Conservation (phyloP, 2,113 vertebrate genomes). For the Nestor notabilis region DNA sequence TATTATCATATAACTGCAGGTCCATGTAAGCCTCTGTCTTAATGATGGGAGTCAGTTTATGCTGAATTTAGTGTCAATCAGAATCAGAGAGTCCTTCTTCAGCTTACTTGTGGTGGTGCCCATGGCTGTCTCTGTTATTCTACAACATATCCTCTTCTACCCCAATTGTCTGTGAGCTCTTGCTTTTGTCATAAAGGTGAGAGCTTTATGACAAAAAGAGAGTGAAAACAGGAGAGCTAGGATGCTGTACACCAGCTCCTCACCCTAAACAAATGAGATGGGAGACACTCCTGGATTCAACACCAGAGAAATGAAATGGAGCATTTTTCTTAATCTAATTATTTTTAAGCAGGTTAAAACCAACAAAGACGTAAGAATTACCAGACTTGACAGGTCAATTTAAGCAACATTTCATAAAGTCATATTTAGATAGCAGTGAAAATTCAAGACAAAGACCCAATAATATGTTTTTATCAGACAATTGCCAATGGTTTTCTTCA, state of each 20-base stretch:
- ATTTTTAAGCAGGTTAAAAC: not conserved
- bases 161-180: fast-evolving
- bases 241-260: not conserved
- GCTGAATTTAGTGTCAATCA: not conserved
- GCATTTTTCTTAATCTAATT: not conserved
- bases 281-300: not conserved
- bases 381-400: not conserved
- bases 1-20: not conserved
- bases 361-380: not conserved
- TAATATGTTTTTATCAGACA: not conserved
- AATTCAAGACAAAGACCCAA: not conserved
- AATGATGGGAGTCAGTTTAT: not conserved
- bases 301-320: not conserved
- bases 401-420: not conserved
- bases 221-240: not conserved
- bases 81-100: not conserved
- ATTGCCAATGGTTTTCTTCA: not conserved
- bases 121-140: not conserved
- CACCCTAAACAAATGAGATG: not conserved
- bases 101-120: not conserved
- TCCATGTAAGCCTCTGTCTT: not conserved
- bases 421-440: not conserved
- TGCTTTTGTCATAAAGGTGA: not conserved
- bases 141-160: not conserved
- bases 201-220: too few relatives aligned